Conservation (phyloP, 2,113 vertebrate species). For the Cromileptes altivelis region DNA sequence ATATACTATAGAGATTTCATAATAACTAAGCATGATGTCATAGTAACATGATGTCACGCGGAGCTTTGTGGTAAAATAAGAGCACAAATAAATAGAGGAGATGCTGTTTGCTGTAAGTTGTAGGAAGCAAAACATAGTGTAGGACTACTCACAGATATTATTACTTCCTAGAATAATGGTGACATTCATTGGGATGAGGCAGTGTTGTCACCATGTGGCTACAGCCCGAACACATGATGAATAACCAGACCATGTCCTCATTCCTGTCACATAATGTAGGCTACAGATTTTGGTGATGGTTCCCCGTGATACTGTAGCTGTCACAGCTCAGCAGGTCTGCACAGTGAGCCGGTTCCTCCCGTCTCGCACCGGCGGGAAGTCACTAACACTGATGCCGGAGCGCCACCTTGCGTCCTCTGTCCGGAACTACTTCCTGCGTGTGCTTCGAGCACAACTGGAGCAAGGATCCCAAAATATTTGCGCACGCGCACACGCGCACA, state of each 20-base stretch:
- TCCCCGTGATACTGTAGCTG: slow-evolving; percentile 24
- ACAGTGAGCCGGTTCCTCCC: slow-evolving; percentile 9
- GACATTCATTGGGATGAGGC: background rate
- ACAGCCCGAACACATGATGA: background rate
- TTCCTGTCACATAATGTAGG: slow-evolving; percentile 37
- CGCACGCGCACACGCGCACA: background rate
- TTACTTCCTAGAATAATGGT: background rate
- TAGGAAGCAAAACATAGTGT: too few species aligned
- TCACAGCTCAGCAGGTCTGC: slow-evolving; percentile 43
- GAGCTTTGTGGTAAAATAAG: background rate
- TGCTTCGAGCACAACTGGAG: slow-evolving; percentile 13
- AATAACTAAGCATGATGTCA: background rate
- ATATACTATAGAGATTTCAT: background rate
- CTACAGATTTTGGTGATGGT: slow-evolving; percentile 23
- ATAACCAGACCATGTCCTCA: slow-evolving; percentile 25
- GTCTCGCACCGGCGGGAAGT: background rate
- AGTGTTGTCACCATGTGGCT: slow-evolving; percentile 22
- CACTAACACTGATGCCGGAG: slow-evolving; percentile 13
- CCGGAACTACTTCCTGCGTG: background rate
- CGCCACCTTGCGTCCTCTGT: slow-evolving; percentile 43
- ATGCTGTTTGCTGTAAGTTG: background rate
- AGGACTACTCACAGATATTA: background rate
- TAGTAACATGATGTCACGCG: background rate
- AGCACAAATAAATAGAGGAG: background rate
- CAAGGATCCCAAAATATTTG: slow-evolving; percentile 30